Percentiles rank a stretch among this genome's conserved stretches.
Evolutionary conservation across 2,113 vertebrate species (phyloP).

Genomic region (Heloderma charlesbogerti): DNA sequence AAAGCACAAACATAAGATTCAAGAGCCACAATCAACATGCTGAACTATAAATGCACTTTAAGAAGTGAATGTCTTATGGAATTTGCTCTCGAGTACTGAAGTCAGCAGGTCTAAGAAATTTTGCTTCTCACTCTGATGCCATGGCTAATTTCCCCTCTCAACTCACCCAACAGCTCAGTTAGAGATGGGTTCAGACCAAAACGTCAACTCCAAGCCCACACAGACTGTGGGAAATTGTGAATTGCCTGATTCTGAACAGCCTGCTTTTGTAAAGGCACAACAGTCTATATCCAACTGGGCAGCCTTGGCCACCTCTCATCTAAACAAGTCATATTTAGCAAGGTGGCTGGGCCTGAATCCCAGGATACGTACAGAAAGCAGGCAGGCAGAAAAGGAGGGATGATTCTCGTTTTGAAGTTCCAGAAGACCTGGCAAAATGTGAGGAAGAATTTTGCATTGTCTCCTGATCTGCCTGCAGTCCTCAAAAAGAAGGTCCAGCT

Average conservation of each 20-base stretch:
- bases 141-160: not conserved
- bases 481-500: not conserved
- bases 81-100: not conserved
- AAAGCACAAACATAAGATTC: not conserved
- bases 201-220: not conserved
- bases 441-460: slow-evolving; percentile 2
- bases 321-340: not conserved
- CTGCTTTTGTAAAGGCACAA: slow-evolving; percentile 11
- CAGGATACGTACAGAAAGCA: not conserved
- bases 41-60: slow-evolving; percentile 16
- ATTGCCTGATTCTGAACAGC: not conserved
- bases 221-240: not conserved
- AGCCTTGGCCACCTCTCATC: not conserved
- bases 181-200: not conserved
- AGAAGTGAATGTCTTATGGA: not conserved
- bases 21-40: not conserved
- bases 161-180: not conserved
- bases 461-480: not conserved
- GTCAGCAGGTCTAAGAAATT: not conserved
- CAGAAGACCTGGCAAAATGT: not conserved
- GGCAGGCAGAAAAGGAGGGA: not conserved
- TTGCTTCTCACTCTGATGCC: not conserved
- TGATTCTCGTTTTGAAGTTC: not conserved
- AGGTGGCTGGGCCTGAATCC: not conserved
- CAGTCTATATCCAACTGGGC: not conserved